phyloP scores from a whole-genome alignment of 2,113 vertebrate species.

The Tichodroma muraria region DNA sequence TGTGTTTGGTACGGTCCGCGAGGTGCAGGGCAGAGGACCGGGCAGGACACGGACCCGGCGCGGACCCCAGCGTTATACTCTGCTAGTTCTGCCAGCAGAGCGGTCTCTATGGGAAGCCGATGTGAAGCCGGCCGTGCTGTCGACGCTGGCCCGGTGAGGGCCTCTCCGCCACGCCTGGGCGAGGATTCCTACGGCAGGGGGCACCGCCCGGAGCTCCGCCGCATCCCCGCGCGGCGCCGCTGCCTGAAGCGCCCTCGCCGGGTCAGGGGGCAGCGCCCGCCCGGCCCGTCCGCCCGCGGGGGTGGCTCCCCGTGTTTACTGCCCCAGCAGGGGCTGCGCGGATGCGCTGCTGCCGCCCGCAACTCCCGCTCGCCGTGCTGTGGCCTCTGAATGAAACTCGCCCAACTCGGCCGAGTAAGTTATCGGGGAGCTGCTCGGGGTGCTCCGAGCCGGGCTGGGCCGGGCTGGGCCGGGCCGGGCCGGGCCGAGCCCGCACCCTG shows the following conservation, averaged over 20 bases:
- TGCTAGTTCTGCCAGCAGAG: background rate
- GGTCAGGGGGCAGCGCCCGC: background rate
- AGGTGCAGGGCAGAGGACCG: background rate
- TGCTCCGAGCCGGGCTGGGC: too few species aligned
- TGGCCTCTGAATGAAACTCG: constrained; percentile 53
- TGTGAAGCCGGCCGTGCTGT: background rate
- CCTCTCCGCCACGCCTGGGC: background rate
- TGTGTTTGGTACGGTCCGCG: rapidly evolving
- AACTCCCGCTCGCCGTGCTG: constrained; percentile 51
- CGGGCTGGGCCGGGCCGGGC: too few species aligned
- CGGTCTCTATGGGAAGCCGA: background rate
- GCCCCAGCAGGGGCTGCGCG: background rate
- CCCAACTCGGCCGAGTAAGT: background rate
- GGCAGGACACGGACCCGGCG: background rate
- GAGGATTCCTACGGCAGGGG: background rate
- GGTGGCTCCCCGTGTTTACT: constrained; percentile 14
- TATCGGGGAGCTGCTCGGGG: background rate
- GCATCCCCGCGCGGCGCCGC: background rate
- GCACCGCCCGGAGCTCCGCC: background rate
- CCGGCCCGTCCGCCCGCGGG: background rate
- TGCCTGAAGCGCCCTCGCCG: background rate
- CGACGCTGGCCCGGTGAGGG: background rate
- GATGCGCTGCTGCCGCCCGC: constrained; percentile 4
- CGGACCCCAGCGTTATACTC: rapidly evolving
- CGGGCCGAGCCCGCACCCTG: background rate